These are phyloP conservation scores for Smittia aterrima DNA, from an alignment of 2,888 invertebrate genomes.

Conservation along the genomic window DNA sequence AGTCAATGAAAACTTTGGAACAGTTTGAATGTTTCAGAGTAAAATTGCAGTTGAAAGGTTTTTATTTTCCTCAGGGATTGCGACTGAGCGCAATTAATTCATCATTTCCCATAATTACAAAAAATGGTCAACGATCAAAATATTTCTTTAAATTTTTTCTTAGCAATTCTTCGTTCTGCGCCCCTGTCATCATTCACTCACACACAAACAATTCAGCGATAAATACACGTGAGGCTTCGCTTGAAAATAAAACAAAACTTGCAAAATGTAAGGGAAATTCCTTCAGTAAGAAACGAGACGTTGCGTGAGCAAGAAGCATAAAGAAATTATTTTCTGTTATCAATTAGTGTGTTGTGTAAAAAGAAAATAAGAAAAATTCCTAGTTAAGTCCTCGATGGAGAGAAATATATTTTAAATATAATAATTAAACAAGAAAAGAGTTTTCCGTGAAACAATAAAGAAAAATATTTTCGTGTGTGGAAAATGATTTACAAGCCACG, in stretches of 20 bases:
- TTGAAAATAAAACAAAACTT: constrained; percentile 38
- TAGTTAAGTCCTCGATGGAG: not conserved
- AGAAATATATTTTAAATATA: not conserved
- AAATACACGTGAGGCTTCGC: constrained; percentile 13
- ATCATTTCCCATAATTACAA: too few relatives aligned
- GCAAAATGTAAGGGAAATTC: constrained; percentile 34
- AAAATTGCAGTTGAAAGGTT: too few relatives aligned
- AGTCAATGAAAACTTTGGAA: too few relatives aligned
- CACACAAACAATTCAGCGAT: not conserved
- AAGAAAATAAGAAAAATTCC: not conserved
- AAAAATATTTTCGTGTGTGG: not conserved
- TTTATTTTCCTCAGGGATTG: too few relatives aligned
- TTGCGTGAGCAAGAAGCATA: constrained; percentile 26
- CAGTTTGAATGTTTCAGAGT: too few relatives aligned
- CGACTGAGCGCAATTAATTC: too few relatives aligned
- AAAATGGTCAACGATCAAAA: too few relatives aligned
- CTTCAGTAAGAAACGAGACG: constrained; percentile 35
- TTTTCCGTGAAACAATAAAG: not conserved
- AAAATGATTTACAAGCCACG: constrained; percentile 5
- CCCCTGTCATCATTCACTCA: not conserved
- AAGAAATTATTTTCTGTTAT: constrained; percentile 39
- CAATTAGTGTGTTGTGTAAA: constrained; percentile 21
- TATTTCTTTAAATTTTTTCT: too few relatives aligned
- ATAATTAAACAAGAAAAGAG: not conserved
- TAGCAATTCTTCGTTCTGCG: too few relatives aligned